A percentile compares a stretch with the other conserved stretches of the same genome.
Conservation (phyloP, 2,888 invertebrate species). For the Oxystoma pomonae region DNA sequence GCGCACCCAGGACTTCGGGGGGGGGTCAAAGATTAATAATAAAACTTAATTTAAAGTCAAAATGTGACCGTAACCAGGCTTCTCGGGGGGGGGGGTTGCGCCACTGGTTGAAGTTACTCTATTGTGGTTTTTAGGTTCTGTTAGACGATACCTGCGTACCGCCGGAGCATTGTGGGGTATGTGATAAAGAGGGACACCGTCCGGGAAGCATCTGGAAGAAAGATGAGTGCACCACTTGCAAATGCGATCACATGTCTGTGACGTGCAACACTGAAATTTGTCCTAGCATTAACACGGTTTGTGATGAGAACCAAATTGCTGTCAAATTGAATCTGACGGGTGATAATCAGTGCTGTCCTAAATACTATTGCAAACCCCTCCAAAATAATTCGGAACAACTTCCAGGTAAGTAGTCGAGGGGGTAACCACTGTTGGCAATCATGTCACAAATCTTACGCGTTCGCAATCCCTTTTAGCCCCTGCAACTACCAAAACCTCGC, state of each 20-base stretch:
- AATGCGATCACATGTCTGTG: conserved; percentile 60
- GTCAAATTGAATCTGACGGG: conserved; percentile 53
- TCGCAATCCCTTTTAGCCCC: too few species aligned
- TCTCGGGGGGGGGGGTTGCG: too few species aligned
- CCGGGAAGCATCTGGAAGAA: conserved; percentile 65
- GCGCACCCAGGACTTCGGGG: too few species aligned
- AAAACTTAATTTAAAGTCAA: too few species aligned
- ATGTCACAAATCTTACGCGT: too few species aligned
- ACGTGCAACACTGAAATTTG: conserved; percentile 62
- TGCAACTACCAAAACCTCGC: too few species aligned
- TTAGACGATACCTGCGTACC: conserved; percentile 66
- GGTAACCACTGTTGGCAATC: too few species aligned
- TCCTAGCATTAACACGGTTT: conserved; percentile 54
- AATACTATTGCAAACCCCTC: conserved; percentile 66
- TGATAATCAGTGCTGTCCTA: conserved; percentile 64
- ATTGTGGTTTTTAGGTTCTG: conserved; percentile 20
- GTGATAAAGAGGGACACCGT: conserved; percentile 68
- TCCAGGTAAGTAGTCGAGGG: too few species aligned
- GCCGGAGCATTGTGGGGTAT: conserved; percentile 63
- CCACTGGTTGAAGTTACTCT: neutral
- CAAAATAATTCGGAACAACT: too few species aligned
- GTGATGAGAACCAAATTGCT: conserved; percentile 55
- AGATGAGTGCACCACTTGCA: conserved; percentile 71
- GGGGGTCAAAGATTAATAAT: too few species aligned
- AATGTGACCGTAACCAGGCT: too few species aligned